Evolutionary conservation across 2,113 vertebrate genomes (phyloP).

Genomic region (Barnardius zonarius): DNA sequence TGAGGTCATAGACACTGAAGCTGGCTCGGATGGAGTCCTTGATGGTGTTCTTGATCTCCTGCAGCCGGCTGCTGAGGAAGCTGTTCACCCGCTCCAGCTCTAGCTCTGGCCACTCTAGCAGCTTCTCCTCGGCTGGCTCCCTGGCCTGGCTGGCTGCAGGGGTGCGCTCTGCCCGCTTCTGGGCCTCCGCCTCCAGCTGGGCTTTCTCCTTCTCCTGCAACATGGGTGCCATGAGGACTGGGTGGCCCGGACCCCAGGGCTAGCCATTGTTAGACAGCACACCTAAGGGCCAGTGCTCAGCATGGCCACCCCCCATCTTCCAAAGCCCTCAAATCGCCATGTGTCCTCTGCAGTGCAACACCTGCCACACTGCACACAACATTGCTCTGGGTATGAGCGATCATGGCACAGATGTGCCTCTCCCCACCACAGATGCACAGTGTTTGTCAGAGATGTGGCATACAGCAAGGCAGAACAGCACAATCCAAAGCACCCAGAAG

Average conservation of each 20-base stretch:
- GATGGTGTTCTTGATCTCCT: conserved; percentile 97
- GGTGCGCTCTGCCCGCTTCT: conserved; percentile 71
- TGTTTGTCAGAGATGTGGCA: not conserved
- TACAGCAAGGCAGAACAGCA: rapidly evolving
- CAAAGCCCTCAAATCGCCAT: not conserved
- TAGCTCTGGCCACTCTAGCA: conserved; percentile 91
- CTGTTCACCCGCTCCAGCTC: conserved; percentile 96
- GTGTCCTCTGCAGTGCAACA: not conserved
- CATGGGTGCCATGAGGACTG: not conserved
- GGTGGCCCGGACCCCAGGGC: not conserved
- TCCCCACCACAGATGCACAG: rapidly evolving
- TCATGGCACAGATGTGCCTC: rapidly evolving
- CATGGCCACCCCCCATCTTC: rapidly evolving
- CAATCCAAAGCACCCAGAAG: not conserved
- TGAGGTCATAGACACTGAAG: conserved; percentile 94
- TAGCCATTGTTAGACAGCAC: not conserved
- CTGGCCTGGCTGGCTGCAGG: conserved; percentile 61
- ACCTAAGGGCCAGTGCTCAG: not conserved
- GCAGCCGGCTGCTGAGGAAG: conserved; percentile 94
- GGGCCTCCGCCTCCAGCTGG: conserved; percentile 77
- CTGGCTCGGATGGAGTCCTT: conserved; percentile 96
- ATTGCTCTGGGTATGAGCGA: not conserved
- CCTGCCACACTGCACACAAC: not conserved
- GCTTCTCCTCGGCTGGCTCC: conserved; percentile 71
- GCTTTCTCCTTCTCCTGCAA: conserved; percentile 91